A percentile compares a stretch with the other conserved stretches of the same genome.
Evolutionary conservation across 2,888 invertebrate species (phyloP).

Genomic region (Leptopilina syphax): DNA sequence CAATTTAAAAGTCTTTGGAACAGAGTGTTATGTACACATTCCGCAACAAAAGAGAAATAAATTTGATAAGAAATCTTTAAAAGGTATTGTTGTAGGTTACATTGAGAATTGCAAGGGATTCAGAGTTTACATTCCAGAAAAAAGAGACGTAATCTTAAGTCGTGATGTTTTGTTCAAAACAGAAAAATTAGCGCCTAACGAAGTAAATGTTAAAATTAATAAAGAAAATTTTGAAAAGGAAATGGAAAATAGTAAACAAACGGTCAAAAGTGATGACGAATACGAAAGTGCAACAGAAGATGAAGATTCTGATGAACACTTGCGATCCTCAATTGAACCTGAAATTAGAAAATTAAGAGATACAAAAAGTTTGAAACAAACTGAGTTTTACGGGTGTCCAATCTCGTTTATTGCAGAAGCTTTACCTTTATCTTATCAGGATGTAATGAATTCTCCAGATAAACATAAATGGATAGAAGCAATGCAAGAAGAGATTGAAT

Average conservation of each 20-base stretch:
- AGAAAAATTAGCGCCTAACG: conserved; percentile 21
- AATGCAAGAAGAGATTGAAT: conserved; percentile 58
- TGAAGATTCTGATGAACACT: background rate
- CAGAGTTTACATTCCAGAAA: no score
- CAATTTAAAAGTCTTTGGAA: conserved; percentile 52
- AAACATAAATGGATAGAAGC: conserved; percentile 42
- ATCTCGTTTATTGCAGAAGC: conserved; percentile 9
- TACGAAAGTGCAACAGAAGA: no score
- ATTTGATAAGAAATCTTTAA: conserved; percentile 41
- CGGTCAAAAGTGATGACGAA: background rate
- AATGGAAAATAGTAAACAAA: no score
- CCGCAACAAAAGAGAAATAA: conserved; percentile 42
- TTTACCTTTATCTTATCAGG: background rate
- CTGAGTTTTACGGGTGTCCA: conserved; percentile 36
- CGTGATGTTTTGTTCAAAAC: conserved; percentile 36
- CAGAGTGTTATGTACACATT: conserved; percentile 48
- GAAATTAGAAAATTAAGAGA: conserved; percentile 12
- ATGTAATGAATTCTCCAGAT: conserved; percentile 13
- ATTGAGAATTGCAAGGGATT: conserved; percentile 24
- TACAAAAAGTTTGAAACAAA: conserved; percentile 1
- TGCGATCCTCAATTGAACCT: background rate
- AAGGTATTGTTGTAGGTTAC: conserved; percentile 44
- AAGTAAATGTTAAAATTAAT: background rate
- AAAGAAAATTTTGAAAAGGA: no score
- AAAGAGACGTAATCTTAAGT: background rate